Conservation (phyloP, 1,140 invertebrate genomes). For the Drosophila nannoptera region DNA sequence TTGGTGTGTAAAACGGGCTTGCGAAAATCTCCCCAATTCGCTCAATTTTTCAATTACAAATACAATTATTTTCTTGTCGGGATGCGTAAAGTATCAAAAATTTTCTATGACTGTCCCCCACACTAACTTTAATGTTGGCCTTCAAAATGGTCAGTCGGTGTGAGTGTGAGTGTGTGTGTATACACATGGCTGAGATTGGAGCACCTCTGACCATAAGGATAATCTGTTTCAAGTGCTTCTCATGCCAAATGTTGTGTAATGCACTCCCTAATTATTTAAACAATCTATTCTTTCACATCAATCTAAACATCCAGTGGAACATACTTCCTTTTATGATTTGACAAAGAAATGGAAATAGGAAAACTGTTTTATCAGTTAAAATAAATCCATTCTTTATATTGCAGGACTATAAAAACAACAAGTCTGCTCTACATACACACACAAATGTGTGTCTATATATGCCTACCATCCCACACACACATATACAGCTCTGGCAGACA, state of each 20-base stretch:
- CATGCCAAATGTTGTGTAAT: slow-evolving; percentile 19
- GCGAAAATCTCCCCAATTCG: not conserved
- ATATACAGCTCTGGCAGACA: slow-evolving; percentile 22
- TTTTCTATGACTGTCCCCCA: slow-evolving; percentile 8
- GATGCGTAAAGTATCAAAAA: slow-evolving; percentile 7
- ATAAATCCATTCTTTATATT: not conserved
- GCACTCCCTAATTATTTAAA: not conserved
- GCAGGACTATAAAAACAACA: slow-evolving; percentile 56
- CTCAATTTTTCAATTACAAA: not conserved
- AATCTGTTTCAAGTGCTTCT: slow-evolving; percentile 2
- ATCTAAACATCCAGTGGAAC: too few species aligned
- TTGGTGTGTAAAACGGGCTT: slow-evolving; percentile 42
- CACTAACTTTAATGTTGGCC: slow-evolving; percentile 52
- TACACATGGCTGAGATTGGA: not conserved
- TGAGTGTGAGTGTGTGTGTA: not conserved
- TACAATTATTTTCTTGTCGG: too few species aligned
- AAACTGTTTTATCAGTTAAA: not conserved
- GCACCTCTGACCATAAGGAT: slow-evolving; percentile 13
- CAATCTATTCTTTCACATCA: not conserved
- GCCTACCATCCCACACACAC: slow-evolving; percentile 28
- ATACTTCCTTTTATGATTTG: too few species aligned
- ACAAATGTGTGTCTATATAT: not conserved
- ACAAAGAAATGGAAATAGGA: not conserved
- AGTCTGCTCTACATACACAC: slow-evolving; percentile 53
- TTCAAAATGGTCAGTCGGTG: slow-evolving; percentile 48